Evolutionary conservation across 2,797 vertebrate species (phyloP), one percentile per base, ranked within the genome.

Genomic region (Apogon hyalosoma): DNA sequence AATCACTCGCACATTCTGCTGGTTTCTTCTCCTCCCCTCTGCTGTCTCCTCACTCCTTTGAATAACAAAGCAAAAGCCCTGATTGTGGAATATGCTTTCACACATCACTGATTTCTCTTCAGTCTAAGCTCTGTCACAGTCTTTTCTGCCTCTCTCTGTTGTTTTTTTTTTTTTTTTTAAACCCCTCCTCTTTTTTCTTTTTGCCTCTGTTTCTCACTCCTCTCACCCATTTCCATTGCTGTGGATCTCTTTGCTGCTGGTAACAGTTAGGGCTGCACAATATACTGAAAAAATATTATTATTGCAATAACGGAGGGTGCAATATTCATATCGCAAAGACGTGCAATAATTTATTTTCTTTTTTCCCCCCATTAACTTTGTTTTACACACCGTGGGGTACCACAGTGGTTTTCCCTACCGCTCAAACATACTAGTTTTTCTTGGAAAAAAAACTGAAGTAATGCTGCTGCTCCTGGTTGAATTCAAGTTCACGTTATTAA

Each of bases 81-180:
- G 77, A 73, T 78, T 73, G 72, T 83, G 46, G 80, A 86, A 86
- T 83, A 84, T 83, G 64, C 74, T 85, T 86, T 87, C 79, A 84
- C 80, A 87, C 86, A 70, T 74, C 73, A 79, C 63, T 73, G 85
- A 64, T 69, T 86, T 77, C 69, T 73, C 43, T 59, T 62, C 56
- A 56, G 39, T 75, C 46, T 39, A 52, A 56, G 62, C 57, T 68
- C 68, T 65, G 62, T 63, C 83, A 79, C 64, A 46, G 31, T 67
- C 54, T 43, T 67, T 24, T 49, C 21, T 43, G 7, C 18, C 53
- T 60, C 51, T 58, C 24, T 38, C 1, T 40, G 8, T 19, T 19
- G 11, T 24, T 52, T 24, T 56, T 2, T 41, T 4, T 12, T 13
- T 31, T 31, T n/a, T n/a, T n/a, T n/a, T n/a, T n/a, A 39, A n/a